A percentile compares a stretch with the other conserved stretches of the same genome.
Evolutionary conservation across 2,797 vertebrate species (phyloP).

Genomic region (Sylvia borin): DNA sequence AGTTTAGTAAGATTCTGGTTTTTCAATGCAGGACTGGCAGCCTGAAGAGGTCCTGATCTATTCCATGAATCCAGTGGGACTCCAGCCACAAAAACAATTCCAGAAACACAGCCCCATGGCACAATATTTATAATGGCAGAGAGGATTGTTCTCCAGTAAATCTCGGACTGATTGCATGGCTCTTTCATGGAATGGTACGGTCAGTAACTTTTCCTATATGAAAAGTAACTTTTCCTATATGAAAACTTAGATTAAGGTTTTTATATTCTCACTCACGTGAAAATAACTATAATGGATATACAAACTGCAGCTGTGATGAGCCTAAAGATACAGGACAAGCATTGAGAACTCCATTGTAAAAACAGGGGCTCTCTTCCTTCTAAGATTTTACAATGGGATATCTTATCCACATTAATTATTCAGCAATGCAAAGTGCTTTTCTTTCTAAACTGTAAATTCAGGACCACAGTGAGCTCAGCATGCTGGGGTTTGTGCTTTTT

Average conservation of each 20-base stretch:
- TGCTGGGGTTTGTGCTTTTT: background rate
- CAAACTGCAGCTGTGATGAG: background rate
- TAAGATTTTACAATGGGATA: background rate
- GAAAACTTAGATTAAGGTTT: background rate
- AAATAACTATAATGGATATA: background rate
- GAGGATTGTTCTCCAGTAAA: background rate
- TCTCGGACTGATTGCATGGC: background rate
- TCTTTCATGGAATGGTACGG: background rate
- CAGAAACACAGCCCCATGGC: background rate
- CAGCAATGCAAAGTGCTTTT: background rate
- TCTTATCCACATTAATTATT: background rate
- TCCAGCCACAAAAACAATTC: background rate
- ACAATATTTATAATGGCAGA: background rate
- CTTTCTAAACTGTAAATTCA: background rate
- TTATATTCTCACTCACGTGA: background rate
- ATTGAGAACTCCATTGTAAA: background rate
- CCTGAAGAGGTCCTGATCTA: background rate
- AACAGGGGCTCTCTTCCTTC: background rate
- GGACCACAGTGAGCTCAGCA: background rate
- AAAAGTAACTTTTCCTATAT: background rate
- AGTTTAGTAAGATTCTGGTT: background rate
- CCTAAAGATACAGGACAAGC: background rate
- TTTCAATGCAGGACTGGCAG: background rate
- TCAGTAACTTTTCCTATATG: background rate
- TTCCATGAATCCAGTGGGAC: background rate